These are phyloP conservation scores for Brachylomia viminalis DNA, from an alignment of 2,888 invertebrate genomes.

Conservation along the genomic window DNA sequence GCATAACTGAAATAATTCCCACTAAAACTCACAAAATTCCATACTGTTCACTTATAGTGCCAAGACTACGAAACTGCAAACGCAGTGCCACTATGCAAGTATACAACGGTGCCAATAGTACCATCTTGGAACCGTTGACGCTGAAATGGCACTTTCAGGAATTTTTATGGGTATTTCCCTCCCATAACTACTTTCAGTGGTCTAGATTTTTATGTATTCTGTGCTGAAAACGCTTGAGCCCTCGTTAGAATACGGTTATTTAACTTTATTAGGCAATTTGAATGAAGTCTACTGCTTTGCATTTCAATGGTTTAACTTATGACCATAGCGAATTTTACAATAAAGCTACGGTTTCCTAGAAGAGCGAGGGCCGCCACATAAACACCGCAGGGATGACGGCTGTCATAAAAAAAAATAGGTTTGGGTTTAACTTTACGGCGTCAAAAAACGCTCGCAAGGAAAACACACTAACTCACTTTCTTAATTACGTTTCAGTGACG, in stretches of 20 bases:
- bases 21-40: slow-evolving; percentile 1
- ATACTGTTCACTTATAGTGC: slow-evolving; percentile 14
- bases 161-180: slow-evolving; percentile 37
- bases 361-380: no score
- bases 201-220: slow-evolving; percentile 30
- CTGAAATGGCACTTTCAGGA: slow-evolving; percentile 45
- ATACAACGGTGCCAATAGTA: slow-evolving; percentile 19
- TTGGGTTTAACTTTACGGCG: no score
- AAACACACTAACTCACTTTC: no score
- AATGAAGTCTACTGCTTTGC: background rate
- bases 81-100: slow-evolving; percentile 2
- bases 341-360: no score
- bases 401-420: no score
- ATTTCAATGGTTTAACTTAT: background rate
- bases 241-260: background rate
- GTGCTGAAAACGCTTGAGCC: background rate
- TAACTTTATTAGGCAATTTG: slow-evolving; percentile 11
- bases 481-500: no score
- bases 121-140: slow-evolving; percentile 52
- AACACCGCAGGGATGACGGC: no score
- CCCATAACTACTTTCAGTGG: slow-evolving; percentile 8
- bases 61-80: slow-evolving; percentile 40
- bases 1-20: background rate
- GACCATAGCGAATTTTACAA: no score
- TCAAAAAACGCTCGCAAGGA: no score